A percentile compares a stretch with the other conserved stretches of the same genome.
Conservation (phyloP, 92 coral and sea anemone species). For the Porites divaricata region DNA sequence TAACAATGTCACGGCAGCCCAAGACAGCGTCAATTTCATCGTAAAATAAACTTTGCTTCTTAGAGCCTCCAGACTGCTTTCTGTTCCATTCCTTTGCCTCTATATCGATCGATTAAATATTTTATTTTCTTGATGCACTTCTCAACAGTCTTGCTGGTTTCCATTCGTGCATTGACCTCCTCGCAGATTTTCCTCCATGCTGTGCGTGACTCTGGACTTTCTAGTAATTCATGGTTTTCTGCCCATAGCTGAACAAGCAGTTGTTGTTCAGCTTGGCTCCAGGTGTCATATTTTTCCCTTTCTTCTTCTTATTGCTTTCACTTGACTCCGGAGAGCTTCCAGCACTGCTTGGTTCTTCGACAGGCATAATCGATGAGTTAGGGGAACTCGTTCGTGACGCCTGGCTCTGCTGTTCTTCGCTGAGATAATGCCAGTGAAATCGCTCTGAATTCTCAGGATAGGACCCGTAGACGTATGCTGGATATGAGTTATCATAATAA, state of each 20-base stretch:
- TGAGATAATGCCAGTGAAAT: background rate
- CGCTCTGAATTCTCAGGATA: background rate
- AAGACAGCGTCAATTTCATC: background rate
- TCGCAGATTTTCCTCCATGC: slow-evolving; percentile 29
- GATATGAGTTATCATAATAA: background rate
- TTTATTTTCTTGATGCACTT: slow-evolving; percentile 25
- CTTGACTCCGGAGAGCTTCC: background rate
- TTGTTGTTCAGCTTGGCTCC: slow-evolving; percentile 9
- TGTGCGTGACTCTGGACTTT: slow-evolving; percentile 24
- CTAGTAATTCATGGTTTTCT: slow-evolving; percentile 21
- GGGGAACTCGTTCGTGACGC: background rate
- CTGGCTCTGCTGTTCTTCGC: background rate
- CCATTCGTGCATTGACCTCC: slow-evolving; percentile 11
- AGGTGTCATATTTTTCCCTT: slow-evolving; percentile 10
- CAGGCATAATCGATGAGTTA: background rate
- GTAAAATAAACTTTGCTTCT: background rate
- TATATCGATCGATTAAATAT: background rate
- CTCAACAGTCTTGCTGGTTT: slow-evolving; percentile 27
- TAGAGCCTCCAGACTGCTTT: background rate
- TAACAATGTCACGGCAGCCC: background rate
- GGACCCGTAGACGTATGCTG: background rate
- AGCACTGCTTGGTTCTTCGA: background rate
- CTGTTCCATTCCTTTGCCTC: slow-evolving; percentile 1
- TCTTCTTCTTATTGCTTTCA: background rate
- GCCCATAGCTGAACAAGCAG: slow-evolving; percentile 19